Conservation (phyloP, 2,797 vertebrate species). For the Harpagifer antarcticus region DNA sequence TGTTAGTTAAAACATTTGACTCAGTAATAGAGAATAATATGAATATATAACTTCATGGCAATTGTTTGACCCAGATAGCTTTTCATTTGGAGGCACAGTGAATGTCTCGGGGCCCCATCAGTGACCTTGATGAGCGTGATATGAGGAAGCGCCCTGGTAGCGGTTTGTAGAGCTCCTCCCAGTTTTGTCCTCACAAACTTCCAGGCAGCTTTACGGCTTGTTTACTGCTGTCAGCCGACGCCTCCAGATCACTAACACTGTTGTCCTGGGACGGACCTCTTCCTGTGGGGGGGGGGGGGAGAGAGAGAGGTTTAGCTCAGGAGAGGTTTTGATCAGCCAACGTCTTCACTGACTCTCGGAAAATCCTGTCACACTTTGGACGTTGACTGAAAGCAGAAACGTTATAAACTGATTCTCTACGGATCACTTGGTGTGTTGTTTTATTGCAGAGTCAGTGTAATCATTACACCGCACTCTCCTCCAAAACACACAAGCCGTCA, state of each 20-base stretch:
- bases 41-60: too few relatives aligned
- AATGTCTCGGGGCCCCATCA: too few relatives aligned
- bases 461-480: not conserved
- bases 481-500: too few relatives aligned
- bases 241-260: slow-evolving; percentile 96
- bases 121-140: slow-evolving; percentile 96
- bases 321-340: too few relatives aligned
- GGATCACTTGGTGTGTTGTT: not conserved
- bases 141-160: slow-evolving; percentile 98
- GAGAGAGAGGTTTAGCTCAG: not conserved
- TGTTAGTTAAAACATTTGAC: too few relatives aligned
- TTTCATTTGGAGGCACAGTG: too few relatives aligned
- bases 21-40: too few relatives aligned
- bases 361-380: not conserved
- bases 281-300: slow-evolving; percentile 82
- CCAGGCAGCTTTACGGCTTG: slow-evolving; percentile 96
- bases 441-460: not conserved
- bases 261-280: slow-evolving; percentile 99
- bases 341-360: not conserved
- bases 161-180: slow-evolving; percentile 98
- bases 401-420: too few relatives aligned
- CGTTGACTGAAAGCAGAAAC: not conserved
- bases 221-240: slow-evolving; percentile 95
- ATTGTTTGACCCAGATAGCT: too few relatives aligned
- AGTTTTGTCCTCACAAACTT: slow-evolving; percentile 97